phyloP scores from a whole-genome alignment of 92 coral and sea anemone genomes.

The Epizoanthus stellaris region DNA sequence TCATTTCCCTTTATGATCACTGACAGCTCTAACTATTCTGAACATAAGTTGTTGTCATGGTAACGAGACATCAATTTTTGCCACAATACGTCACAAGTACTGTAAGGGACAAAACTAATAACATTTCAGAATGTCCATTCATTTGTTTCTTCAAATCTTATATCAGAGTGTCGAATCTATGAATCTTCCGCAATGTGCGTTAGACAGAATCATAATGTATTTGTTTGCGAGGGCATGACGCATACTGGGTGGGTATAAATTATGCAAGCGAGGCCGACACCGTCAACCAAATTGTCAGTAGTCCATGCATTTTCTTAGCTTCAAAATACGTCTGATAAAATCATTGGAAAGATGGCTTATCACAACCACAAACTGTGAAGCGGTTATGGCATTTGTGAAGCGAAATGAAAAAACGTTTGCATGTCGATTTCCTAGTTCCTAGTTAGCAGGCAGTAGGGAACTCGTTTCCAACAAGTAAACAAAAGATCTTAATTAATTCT shows the following conservation, averaged over 20 bases:
- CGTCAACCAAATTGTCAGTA: not conserved
- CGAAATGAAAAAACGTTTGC: not conserved
- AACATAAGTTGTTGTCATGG: constrained; percentile 3
- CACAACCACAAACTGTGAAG: no score
- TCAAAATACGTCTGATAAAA: not conserved
- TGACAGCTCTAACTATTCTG: not conserved
- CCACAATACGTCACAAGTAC: not conserved
- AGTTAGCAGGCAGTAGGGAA: not conserved
- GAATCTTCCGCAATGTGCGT: not conserved
- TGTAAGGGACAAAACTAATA: not conserved
- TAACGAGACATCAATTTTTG: not conserved
- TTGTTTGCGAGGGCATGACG: not conserved
- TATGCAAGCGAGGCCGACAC: not conserved
- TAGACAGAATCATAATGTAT: not conserved
- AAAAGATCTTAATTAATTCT: not conserved
- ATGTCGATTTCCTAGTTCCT: not conserved
- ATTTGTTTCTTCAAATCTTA: not conserved
- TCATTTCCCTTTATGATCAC: no score
- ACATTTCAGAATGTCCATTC: not conserved
- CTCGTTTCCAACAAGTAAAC: not conserved
- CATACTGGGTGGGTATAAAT: not conserved
- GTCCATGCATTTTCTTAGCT: not conserved
- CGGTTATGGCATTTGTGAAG: no score
- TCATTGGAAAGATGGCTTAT: not conserved
- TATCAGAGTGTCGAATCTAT: not conserved